A percentile compares a stretch with the other conserved stretches of the same genome.
Evolutionary conservation across 2,888 invertebrate genomes (phyloP).

Genomic region (Drosophila mimetica): DNA sequence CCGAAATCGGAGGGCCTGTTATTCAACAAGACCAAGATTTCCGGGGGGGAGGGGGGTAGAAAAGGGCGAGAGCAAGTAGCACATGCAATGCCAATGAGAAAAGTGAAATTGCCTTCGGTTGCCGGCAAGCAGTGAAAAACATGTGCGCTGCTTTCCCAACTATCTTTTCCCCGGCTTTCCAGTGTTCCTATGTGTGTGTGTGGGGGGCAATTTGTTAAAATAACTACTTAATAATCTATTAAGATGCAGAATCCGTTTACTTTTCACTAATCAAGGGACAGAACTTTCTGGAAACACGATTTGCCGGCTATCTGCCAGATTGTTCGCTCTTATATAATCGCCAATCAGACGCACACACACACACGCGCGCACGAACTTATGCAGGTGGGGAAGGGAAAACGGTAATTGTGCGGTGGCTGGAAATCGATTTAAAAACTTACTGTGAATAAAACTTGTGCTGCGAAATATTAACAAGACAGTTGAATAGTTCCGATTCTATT

Average conservation of each 20-base stretch:
- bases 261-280: constrained; percentile 27
- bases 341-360: constrained; percentile 19
- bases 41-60: not conserved
- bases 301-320: constrained; percentile 53
- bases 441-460: constrained; percentile 35
- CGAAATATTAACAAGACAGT: constrained; percentile 27
- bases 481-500: constrained; percentile 48
- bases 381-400: not conserved
- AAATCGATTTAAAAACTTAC: constrained; percentile 9
- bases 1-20: constrained; percentile 11
- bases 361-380: constrained; percentile 5
- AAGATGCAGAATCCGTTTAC: not conserved
- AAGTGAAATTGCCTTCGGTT: constrained; percentile 39
- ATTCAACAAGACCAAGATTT: constrained; percentile 14
- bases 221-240: not conserved
- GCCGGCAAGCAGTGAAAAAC: constrained; percentile 39
- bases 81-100: constrained; percentile 34
- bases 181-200: not conserved
- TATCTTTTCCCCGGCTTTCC: not conserved
- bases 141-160: constrained; percentile 29
- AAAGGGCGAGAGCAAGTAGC: constrained; percentile 2
- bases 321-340: constrained; percentile 59
- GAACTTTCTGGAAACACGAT: constrained; percentile 67
- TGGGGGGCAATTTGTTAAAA: not conserved
- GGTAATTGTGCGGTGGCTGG: not conserved